Conservation (phyloP, 2,888 invertebrate genomes). For the Eupithecia subfuscata region DNA sequence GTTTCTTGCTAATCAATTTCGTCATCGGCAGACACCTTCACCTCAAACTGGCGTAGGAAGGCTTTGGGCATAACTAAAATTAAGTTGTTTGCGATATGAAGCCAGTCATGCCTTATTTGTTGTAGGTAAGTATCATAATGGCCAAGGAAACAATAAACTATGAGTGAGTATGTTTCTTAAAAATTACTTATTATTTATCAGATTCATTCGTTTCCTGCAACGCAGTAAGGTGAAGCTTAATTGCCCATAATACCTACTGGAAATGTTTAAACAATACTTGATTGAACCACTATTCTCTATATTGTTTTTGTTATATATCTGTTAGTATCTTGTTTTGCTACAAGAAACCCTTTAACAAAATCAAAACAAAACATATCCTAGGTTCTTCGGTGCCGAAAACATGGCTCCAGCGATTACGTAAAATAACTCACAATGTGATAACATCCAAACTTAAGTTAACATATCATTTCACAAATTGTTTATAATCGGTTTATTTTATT, state of each 20-base stretch:
- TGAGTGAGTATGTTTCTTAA: background rate
- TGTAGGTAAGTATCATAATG: background rate
- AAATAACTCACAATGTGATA: background rate
- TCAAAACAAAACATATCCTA: too few species aligned
- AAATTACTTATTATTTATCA: background rate
- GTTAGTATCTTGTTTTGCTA: background rate
- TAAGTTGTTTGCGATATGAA: constrained; percentile 11
- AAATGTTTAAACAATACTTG: background rate
- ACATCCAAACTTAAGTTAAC: background rate
- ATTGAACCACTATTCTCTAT: background rate
- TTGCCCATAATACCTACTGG: background rate
- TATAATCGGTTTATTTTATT: background rate
- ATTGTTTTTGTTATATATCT: background rate
- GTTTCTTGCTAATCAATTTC: constrained; percentile 46
- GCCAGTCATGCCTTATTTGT: constrained; percentile 8
- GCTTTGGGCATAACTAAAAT: constrained; percentile 34
- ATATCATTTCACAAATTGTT: background rate
- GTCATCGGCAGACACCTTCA: constrained; percentile 43
- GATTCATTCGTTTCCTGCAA: constrained; percentile 3
- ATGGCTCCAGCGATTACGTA: background rate
- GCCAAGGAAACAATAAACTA: background rate
- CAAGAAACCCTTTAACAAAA: background rate
- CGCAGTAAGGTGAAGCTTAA: constrained; percentile 4
- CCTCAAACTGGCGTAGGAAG: constrained; percentile 41
- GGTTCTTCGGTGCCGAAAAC: background rate